Percentiles rank a stretch among this genome's conserved stretches.
Evolutionary conservation across 1,140 invertebrate species (phyloP).

Genomic region (Cyclina sinensis): DNA sequence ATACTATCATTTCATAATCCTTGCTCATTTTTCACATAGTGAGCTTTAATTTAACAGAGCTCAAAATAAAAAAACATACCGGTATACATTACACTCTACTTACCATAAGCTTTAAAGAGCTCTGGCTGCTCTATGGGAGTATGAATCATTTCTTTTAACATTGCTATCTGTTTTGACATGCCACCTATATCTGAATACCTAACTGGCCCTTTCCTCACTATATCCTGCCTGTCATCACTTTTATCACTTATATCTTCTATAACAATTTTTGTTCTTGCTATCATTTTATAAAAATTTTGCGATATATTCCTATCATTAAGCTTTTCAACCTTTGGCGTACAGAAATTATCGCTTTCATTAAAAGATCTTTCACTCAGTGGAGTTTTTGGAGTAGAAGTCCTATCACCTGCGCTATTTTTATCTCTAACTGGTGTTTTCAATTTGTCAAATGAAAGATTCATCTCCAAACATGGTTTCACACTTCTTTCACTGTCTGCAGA

Average conservation of each 20-base stretch:
- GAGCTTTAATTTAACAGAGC: no score
- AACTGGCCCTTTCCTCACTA: constrained; percentile 37
- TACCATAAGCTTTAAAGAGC: constrained; percentile 74
- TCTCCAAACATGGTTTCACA: not conserved
- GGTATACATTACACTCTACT: no score
- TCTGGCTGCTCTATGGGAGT: constrained; percentile 74
- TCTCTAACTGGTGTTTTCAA: constrained; percentile 2
- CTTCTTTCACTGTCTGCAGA: not conserved
- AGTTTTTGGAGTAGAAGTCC: not conserved
- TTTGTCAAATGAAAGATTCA: not conserved
- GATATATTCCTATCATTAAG: not conserved
- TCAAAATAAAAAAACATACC: no score
- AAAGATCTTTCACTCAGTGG: constrained; percentile 8
- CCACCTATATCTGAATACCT: constrained; percentile 77
- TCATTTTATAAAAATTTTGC: constrained; percentile 70
- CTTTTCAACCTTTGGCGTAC: constrained; percentile 43
- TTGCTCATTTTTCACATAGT: no score
- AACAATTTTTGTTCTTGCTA: constrained; percentile 65
- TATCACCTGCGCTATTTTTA: not conserved
- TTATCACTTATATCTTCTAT: not conserved
- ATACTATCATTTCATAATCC: no score
- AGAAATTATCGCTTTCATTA: not conserved
- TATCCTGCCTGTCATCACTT: not conserved
- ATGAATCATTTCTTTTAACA: constrained; percentile 77
- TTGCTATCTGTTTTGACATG: constrained; percentile 74